These are phyloP conservation scores for Ceratitis capitata DNA, from an alignment of 1,140 invertebrate genomes.

Conservation along the genomic window DNA sequence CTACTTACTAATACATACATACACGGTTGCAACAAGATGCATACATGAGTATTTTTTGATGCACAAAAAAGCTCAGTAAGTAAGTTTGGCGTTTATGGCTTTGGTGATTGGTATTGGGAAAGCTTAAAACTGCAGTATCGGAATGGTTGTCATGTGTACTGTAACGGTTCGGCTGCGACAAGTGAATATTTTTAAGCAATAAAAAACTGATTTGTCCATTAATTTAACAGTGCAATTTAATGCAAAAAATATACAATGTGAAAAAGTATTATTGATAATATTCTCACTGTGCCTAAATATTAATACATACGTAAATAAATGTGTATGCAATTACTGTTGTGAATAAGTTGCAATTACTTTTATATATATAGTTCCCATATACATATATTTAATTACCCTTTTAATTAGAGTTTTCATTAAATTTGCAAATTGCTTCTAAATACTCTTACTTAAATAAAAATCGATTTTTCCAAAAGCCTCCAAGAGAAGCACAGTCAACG, in stretches of 20 bases:
- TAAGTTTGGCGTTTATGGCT: neutral
- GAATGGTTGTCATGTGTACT: neutral
- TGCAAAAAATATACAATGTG: neutral
- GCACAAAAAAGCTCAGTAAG: neutral
- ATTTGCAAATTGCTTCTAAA: neutral
- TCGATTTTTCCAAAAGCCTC: conserved; percentile 20
- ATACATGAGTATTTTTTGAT: neutral
- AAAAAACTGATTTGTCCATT: neutral
- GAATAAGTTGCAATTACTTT: too few relatives aligned
- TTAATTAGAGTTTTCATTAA: neutral
- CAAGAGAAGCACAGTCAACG: neutral
- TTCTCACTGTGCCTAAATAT: neutral
- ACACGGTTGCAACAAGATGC: neutral
- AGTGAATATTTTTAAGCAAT: neutral
- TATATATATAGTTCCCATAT: too few relatives aligned
- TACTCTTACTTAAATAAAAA: neutral
- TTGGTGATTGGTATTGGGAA: neutral
- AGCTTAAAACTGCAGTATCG: neutral
- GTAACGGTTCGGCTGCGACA: neutral
- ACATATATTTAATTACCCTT: neutral
- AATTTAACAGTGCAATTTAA: neutral
- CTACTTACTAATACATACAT: too few relatives aligned
- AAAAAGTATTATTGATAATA: neutral
- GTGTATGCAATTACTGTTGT: neutral
- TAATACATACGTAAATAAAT: neutral